A percentile compares a stretch with the other conserved stretches of the same genome.
These are phyloP conservation scores for Clanis bilineata DNA, from an alignment of 2,888 invertebrate genomes.

Conservation along the genomic window DNA sequence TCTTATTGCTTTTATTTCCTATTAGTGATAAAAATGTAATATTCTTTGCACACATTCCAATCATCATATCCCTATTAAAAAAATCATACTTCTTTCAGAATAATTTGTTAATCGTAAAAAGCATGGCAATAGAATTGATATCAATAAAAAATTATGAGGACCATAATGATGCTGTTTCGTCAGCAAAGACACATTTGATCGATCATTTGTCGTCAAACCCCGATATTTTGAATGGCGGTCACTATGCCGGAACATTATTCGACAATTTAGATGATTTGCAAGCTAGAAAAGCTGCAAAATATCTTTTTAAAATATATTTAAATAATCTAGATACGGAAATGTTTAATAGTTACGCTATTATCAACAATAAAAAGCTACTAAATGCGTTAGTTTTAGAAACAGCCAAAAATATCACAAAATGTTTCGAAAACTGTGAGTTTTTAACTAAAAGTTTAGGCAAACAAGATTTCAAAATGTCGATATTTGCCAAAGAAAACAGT, in stretches of 20 bases:
- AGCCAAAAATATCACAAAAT: slow-evolving; percentile 52
- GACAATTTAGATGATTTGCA: slow-evolving; percentile 55
- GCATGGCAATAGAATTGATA: slow-evolving; percentile 51
- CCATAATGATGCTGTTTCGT: slow-evolving; percentile 28
- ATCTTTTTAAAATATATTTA: slow-evolving; percentile 49
- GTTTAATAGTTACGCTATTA: slow-evolving; percentile 46
- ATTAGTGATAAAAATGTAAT: no score
- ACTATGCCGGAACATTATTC: slow-evolving; percentile 52
- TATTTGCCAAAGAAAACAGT: slow-evolving; percentile 48
- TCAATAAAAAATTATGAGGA: slow-evolving; percentile 31
- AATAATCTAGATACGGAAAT: slow-evolving; percentile 39
- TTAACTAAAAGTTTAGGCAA: slow-evolving; percentile 57
- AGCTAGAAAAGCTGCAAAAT: slow-evolving; percentile 55
- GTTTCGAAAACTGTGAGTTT: slow-evolving; percentile 52
- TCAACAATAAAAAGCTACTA: slow-evolving; percentile 52
- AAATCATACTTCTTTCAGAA: slow-evolving; percentile 48
- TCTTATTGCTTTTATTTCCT: no score
- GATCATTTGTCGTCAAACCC: slow-evolving; percentile 48
- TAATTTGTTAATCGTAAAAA: slow-evolving; percentile 58
- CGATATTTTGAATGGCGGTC: slow-evolving; percentile 43
- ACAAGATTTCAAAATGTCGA: slow-evolving; percentile 51
- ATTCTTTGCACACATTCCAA: no score
- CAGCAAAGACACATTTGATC: slow-evolving; percentile 56
- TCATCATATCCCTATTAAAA: no score
- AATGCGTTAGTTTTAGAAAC: slow-evolving; percentile 58